Percentiles rank a stretch among this genome's conserved stretches.
Conservation (phyloP, 2,888 invertebrate species). For the Euclidia mi region DNA sequence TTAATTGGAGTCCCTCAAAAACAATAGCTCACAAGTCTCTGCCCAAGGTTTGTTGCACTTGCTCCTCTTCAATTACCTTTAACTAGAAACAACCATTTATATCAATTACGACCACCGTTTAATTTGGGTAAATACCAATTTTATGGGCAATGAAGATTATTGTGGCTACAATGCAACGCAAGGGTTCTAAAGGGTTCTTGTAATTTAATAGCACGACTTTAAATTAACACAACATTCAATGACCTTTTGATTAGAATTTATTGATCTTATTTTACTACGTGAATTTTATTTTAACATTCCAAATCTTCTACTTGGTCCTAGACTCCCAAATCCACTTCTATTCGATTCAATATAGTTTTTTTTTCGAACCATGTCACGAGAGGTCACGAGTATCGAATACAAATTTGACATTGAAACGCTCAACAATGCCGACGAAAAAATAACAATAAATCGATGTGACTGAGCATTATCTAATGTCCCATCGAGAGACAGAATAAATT, state of each 20-base stretch:
- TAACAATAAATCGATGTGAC: conserved; percentile 68
- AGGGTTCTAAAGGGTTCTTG: conserved; percentile 76
- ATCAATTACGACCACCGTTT: conserved; percentile 85
- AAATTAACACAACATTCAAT: conserved; percentile 63
- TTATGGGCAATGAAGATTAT: conserved; percentile 81
- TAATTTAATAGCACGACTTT: conserved; percentile 76
- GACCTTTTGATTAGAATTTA: conserved; percentile 78
- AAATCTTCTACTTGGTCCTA: conserved; percentile 22
- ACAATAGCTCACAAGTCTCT: conserved; percentile 34
- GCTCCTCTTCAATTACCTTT: conserved; percentile 80
- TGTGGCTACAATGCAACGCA: conserved; percentile 69
- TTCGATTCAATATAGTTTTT: conserved; percentile 11
- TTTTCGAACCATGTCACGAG: conserved; percentile 39
- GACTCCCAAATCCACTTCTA: no score
- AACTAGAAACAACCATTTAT: conserved; percentile 88
- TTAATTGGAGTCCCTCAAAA: conserved; percentile 34
- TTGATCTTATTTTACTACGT: conserved; percentile 51
- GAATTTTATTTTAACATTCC: background rate
- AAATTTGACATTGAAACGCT: conserved; percentile 57
- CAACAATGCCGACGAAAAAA: conserved; percentile 54
- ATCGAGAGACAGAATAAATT: conserved; percentile 81
- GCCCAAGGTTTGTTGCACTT: conserved; percentile 67
- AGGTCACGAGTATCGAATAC: conserved; percentile 57
- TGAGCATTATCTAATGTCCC: conserved; percentile 80
- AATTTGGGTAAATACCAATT: conserved; percentile 88